Evolutionary conservation across 1,140 invertebrate species (phyloP), one percentile per base, ranked within the genome.

Genomic region (Camponotus pennsylvanicus): DNA sequence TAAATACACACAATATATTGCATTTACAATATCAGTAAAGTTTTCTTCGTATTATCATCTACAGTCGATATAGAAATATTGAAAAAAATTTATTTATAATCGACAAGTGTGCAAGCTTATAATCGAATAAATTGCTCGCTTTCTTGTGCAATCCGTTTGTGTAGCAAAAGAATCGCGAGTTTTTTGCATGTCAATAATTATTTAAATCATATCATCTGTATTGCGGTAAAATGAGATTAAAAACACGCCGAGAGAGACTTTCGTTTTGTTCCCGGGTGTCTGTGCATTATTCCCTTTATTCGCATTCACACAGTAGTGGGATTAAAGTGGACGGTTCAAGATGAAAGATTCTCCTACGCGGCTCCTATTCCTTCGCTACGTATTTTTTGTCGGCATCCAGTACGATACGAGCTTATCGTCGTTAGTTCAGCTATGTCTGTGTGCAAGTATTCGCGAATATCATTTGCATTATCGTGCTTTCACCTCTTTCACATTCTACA

Each of bases 301-400:
- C 78, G 21, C n/a, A 15, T 80, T 80, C 37, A 40, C 42, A 34
- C 32, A 45, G 37, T 55, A 42, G 21, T 66, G 15, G 52, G 37
- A 80, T 80, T 80, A 80, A 80, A 80, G 78, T 21, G 5, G 78
- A 80, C 49, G 49, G 21, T 0, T 37, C 66, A 57, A 80, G 78
- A 70, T 70, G 9, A 37, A 70, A 6, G 3, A 42, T 70, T 59
- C 3, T 52, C 15, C 78, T 32, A 5, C 15, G 15, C 49, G 64
- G 42, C 49, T 55, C 5, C n/a, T 9, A 57, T 8, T 52, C 49
- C 18, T 42, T 42, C 9, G 64, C 64, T 13, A 4, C 34, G n/a
- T 57, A 80, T 80, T 70, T 80, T 79, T 59, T 55, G 45, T 18
- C 40, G 13, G 7, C 5, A 34, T 69, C 21, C 34, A 13, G 34